Base-by-base conservation (phyloP, 2,797 vertebrate genomes). In the Cirrhinus molitorella region DNA sequence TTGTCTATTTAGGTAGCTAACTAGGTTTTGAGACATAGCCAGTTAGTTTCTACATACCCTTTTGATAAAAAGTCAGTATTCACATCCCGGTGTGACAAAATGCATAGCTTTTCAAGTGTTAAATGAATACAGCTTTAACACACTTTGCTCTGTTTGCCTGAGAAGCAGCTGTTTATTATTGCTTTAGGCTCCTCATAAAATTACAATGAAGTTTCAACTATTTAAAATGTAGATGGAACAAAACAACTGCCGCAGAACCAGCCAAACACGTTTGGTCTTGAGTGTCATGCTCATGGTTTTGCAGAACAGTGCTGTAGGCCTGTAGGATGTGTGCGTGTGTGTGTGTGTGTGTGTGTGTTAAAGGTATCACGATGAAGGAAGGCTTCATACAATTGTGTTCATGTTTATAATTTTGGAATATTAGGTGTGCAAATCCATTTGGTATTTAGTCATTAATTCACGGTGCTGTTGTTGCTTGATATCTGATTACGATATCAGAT, bases 131-230 rank as follows among this genome's bases (percentile, higher is more conserved):
- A 66, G 59, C 53, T 61, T 57, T 47, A 77, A 77, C 77, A 74
- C 59, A 45, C 79, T 70, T 80, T 68, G n/a, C 79, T 31, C 65
- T 74, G 77, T 66, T 74, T 72, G 43, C 57, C 53, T 59, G 51
- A 49, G 49, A 73, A 47, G 14, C 47, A 66, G 25, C 49, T 4
- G 28, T 71, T 14, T 80, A 16, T 79, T 71, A 25, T 43, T 84
- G 83, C 78, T 80, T 17, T 25, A 74, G 68, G 77, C 68, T 65
- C 23, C 68, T 81, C 68, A 47, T 72, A 71, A 81, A 72, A 81
- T 61, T 47, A 25, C 25, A 81, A 63, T 31, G 25, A 40, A 45
- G 21, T 63, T 61, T 47, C 13, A 59, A 34, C 40, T 49, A 72
- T 72, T 81, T 72, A 81, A 63, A 81, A 61, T 47, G 25, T 21